A percentile compares a stretch with the other conserved stretches of the same genome.
Evolutionary conservation across 2,888 invertebrate genomes (phyloP).

Genomic region (Prostheceraeus crozeri): DNA sequence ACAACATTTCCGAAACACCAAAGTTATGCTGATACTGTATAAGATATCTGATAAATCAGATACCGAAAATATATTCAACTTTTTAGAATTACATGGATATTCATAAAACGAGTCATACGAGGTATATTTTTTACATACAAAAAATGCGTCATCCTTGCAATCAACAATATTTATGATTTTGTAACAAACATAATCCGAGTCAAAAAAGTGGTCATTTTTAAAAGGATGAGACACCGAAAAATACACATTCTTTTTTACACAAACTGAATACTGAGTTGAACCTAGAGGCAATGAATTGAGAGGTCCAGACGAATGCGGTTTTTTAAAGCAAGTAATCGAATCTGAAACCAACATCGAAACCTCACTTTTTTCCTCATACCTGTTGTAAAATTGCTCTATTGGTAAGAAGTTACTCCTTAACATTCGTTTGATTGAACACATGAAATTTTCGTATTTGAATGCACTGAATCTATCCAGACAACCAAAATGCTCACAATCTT

Average conservation of each 20-base stretch:
- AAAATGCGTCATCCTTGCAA: constrained; percentile 1
- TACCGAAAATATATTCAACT: not conserved
- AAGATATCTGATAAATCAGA: constrained; percentile 8
- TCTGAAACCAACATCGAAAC: too few relatives aligned
- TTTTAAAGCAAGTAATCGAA: too few relatives aligned
- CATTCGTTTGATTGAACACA: constrained; percentile 34
- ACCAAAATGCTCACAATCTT: constrained; percentile 33
- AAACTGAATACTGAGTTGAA: constrained; percentile 4
- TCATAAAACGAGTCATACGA: not conserved
- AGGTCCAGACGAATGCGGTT: too few relatives aligned
- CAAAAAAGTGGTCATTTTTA: constrained; percentile 1
- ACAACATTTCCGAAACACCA: constrained; percentile 23
- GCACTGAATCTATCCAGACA: constrained; percentile 36
- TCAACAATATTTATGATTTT: constrained; percentile 10
- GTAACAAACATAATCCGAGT: not conserved
- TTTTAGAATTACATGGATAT: constrained; percentile 10
- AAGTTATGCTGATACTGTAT: not conserved
- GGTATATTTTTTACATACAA: constrained; percentile 14
- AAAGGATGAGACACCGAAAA: constrained; percentile 10
- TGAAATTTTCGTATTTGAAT: constrained; percentile 38
- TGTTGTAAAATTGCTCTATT: constrained; percentile 1
- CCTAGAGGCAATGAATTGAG: not conserved
- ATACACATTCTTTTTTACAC: not conserved
- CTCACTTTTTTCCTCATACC: not conserved
- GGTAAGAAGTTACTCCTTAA: not conserved